Percentiles rank a stretch among this genome's conserved stretches.
phyloP scores from a whole-genome alignment of 2,797 vertebrate genomes.

The Nannoperca obscura region DNA sequence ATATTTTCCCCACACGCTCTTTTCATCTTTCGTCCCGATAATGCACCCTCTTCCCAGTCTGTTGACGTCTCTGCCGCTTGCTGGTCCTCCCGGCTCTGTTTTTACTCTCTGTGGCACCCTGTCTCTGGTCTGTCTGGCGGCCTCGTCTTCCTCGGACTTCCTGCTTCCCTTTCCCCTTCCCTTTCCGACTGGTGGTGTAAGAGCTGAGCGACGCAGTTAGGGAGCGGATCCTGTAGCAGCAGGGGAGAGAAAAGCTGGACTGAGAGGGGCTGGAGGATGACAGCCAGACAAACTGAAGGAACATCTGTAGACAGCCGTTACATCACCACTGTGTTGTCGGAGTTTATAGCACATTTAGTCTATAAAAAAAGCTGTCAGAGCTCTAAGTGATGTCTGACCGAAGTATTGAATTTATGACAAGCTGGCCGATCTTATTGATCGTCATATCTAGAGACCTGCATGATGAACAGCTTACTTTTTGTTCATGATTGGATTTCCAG shows the following conservation, averaged over 20 bases:
- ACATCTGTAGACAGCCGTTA: neutral
- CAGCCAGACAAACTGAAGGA: neutral
- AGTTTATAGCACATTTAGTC: neutral
- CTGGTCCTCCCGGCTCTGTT: conserved; percentile 82
- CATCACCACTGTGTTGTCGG: neutral
- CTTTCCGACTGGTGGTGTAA: conserved; percentile 78
- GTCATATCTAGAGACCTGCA: neutral
- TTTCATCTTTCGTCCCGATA: conserved; percentile 76
- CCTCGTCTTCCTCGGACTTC: conserved; percentile 72
- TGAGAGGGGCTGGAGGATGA: conserved; percentile 24
- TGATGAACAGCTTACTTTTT: conserved; percentile 86
- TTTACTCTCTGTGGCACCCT: conserved; percentile 78
- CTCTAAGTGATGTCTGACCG: neutral
- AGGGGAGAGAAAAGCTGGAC: neutral
- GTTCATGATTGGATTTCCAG: conserved; percentile 90
- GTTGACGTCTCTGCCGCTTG: conserved; percentile 88
- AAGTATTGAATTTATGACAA: neutral
- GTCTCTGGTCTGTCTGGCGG: conserved; percentile 63
- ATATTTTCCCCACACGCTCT: neutral
- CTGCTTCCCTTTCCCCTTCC: conserved; percentile 82
- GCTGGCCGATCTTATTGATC: neutral
- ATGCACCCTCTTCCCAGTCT: conserved; percentile 80
- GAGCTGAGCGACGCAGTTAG: conserved; percentile 85
- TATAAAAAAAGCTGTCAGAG: neutral
- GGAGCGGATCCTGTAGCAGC: conserved; percentile 80